Base-by-base conservation (phyloP, 2,113 vertebrate genomes). In the Python bivittatus region DNA sequence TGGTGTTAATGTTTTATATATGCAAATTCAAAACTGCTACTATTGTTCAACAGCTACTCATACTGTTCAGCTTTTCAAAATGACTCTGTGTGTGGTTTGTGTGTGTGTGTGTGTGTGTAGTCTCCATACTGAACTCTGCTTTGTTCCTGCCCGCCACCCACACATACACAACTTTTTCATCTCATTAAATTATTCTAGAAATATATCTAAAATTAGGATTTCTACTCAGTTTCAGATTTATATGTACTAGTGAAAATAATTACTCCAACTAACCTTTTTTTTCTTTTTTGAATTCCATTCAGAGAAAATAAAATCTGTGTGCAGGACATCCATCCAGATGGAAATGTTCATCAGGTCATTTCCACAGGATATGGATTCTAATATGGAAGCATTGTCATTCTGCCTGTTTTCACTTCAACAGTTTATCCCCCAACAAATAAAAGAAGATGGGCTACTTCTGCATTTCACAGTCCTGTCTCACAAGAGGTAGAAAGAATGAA, bases 21-120 rank as follows among this genome's bases (percentile, higher is more conserved):
- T 93, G 92, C 89, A 95, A 97, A 96, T 95, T 91, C 84, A 44
- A 96, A 94, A 95, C 84, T 68, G 56, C 84, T 95, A 48, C 25
- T 86, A 96, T 95, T 68, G 25, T 95, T 96, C 94, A 84, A 57
- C 60, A 44, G 86, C 95, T 91, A 95, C 92, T 10, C 0, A 1
- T 68, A 57, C 83, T 93, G 92, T 54, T 90, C 44, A 94, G 93
- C n/a, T 29, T 95, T 95, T 92, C 58, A 90, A 94, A 95, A 60
- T 27, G 0, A 93, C 57, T 0, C 53, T 1, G 29, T 15, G 29
- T 17, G 33, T 52, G 56, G 42, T 22, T 64, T 61, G 52, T 86
- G 23, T 68, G 23, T 72, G 17, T 33, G 7, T 38, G n/a, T 72
- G 68, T 38, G 15, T 72, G 2, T 64, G 29, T 72, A 13, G 5